phyloP scores from a whole-genome alignment of 2,888 invertebrate genomes.

The Trypoxylon attenuatum region DNA sequence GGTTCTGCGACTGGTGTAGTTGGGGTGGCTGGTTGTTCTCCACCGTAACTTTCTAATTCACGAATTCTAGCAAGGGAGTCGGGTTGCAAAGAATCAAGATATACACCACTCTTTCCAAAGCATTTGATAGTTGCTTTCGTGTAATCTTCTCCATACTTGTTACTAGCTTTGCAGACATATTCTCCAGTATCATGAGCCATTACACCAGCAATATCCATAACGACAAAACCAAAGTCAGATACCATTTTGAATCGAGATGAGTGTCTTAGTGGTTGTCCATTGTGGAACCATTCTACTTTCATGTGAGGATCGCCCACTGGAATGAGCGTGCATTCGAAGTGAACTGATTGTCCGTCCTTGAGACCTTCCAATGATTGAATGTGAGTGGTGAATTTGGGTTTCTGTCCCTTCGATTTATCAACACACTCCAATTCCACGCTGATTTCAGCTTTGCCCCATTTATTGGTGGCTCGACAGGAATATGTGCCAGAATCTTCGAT shows the following conservation, averaged over 20 bases:
- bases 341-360: slow-evolving; percentile 94
- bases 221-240: slow-evolving; percentile 96
- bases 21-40: slow-evolving; percentile 81
- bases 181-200: slow-evolving; percentile 95
- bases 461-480: slow-evolving; percentile 91
- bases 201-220: slow-evolving; percentile 95
- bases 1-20: slow-evolving; percentile 84
- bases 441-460: slow-evolving; percentile 91
- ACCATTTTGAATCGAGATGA: slow-evolving; percentile 94
- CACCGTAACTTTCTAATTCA: slow-evolving; percentile 85
- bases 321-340: slow-evolving; percentile 95
- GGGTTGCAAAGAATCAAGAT: slow-evolving; percentile 92
- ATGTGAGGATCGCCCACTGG: slow-evolving; percentile 96
- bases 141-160: slow-evolving; percentile 92
- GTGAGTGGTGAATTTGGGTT: slow-evolving; percentile 91
- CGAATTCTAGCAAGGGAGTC: slow-evolving; percentile 92
- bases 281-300: slow-evolving; percentile 97
- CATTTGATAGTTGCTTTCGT: slow-evolving; percentile 91
- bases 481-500: slow-evolving; percentile 94
- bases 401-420: slow-evolving; percentile 89
- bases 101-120: slow-evolving; percentile 89
- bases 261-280: slow-evolving; percentile 91
- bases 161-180: slow-evolving; percentile 93
- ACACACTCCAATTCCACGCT: slow-evolving; percentile 88
- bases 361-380: slow-evolving; percentile 88